A percentile compares a stretch with the other conserved stretches of the same genome.
phyloP scores from a whole-genome alignment of 2,113 vertebrate genomes.

The Rhineura floridana region DNA sequence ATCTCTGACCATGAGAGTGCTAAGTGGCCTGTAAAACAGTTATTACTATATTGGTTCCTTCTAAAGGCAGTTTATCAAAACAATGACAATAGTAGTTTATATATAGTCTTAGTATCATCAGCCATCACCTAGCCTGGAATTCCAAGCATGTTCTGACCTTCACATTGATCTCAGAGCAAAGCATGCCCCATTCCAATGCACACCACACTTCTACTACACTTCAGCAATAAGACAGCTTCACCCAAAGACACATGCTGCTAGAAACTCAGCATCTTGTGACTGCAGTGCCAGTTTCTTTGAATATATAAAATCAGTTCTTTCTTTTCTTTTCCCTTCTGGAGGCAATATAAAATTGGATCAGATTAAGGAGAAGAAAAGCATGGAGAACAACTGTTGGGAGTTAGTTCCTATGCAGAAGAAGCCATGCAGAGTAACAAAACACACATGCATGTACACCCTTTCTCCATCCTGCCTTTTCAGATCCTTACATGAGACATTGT shows the following conservation, averaged over 20 bases:
- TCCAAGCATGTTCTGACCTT: not conserved
- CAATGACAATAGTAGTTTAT: not conserved
- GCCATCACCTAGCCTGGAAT: not conserved
- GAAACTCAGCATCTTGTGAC: not conserved
- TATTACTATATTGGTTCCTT: not conserved
- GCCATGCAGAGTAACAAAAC: not conserved
- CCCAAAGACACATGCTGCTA: not conserved
- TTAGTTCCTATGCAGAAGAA: not conserved
- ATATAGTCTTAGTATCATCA: not conserved
- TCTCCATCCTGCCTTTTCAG: not conserved
- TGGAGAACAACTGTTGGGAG: not conserved
- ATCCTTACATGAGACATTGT: not conserved
- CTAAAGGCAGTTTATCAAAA: not conserved
- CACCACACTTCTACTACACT: not conserved
- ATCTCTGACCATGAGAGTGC: not conserved
- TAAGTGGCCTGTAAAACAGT: not conserved
- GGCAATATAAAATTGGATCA: not conserved
- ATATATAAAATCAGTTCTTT: not conserved
- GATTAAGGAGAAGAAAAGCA: not conserved
- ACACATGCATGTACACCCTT: not conserved
- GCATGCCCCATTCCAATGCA: not conserved
- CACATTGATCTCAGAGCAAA: not conserved
- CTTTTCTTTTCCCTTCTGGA: not conserved
- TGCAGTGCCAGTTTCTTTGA: not conserved
- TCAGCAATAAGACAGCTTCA: not conserved